These are phyloP conservation scores for Lota lota DNA, from an alignment of 2,113 vertebrate genomes.

Conservation along the genomic window DNA sequence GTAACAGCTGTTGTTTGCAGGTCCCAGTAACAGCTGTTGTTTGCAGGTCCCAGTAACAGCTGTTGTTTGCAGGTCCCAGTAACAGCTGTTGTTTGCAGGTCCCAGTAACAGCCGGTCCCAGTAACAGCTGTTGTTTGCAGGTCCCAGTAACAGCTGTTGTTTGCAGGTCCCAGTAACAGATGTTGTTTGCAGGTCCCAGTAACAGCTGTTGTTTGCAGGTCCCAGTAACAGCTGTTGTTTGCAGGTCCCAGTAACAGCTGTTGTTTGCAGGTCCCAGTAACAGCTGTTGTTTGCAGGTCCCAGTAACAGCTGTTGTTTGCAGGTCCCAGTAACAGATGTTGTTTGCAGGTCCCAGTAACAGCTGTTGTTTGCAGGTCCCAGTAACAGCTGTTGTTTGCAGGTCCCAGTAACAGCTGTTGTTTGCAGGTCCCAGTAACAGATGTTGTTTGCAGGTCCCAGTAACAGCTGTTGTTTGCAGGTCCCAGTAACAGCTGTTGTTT, in stretches of 20 bases:
- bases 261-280: not conserved
- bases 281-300: constrained; percentile 63
- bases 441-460: constrained; percentile 36
- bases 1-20: not conserved
- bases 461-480: constrained; percentile 64
- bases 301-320: too few species aligned
- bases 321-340: too few species aligned
- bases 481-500: not conserved
- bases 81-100: not conserved
- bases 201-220: constrained; percentile 62
- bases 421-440: not conserved
- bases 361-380: constrained; percentile 63
- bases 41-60: constrained; percentile 67
- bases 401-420: not conserved
- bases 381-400: too few species aligned
- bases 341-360: not conserved
- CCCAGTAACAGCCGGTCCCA: too few species aligned
- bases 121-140: constrained; percentile 52
- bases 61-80: too few species aligned
- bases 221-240: too few species aligned
- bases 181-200: not conserved
- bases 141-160: constrained; percentile 48
- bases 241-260: too few species aligned
- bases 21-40: too few species aligned
- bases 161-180: too few species aligned